Evolutionary conservation across 2,888 invertebrate species (phyloP).

Genomic region (Amiota communis): DNA sequence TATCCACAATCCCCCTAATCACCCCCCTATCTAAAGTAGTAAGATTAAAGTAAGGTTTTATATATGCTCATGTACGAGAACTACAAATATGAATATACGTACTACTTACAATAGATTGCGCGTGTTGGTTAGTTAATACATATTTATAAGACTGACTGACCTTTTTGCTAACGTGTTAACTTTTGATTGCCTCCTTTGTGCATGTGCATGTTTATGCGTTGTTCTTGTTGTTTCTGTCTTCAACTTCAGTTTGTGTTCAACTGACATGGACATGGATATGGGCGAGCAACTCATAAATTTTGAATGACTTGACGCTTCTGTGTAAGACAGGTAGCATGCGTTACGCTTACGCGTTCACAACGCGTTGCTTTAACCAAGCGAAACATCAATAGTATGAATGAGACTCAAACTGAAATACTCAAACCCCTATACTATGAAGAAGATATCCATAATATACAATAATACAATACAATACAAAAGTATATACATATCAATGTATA

Average conservation of each 20-base stretch:
- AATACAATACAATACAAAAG: too few species aligned
- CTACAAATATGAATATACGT: too few species aligned
- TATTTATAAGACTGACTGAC: not conserved
- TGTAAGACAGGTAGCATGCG: constrained; percentile 30
- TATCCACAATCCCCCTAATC: too few species aligned
- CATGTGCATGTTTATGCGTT: constrained; percentile 1
- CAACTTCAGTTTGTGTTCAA: not conserved
- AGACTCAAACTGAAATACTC: too few species aligned
- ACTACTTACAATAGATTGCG: too few species aligned
- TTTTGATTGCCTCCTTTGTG: constrained; percentile 23
- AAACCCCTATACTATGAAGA: too few species aligned
- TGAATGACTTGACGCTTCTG: constrained; percentile 31
- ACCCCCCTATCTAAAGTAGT: too few species aligned
- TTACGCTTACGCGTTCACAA: constrained; percentile 14
- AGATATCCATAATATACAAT: too few species aligned
- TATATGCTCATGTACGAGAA: too few species aligned
- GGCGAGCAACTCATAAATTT: constrained; percentile 34
- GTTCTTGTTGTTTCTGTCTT: not conserved
- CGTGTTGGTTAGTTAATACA: too few species aligned
- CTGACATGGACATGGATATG: constrained; percentile 12
- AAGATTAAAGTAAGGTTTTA: too few species aligned
- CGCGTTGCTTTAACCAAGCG: not conserved
- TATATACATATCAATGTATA: too few species aligned
- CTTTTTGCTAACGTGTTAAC: constrained; percentile 21
- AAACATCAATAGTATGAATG: not conserved